phyloP scores from a whole-genome alignment of 2,113 vertebrate species.

The Poeciliopsis turrubarensis region DNA sequence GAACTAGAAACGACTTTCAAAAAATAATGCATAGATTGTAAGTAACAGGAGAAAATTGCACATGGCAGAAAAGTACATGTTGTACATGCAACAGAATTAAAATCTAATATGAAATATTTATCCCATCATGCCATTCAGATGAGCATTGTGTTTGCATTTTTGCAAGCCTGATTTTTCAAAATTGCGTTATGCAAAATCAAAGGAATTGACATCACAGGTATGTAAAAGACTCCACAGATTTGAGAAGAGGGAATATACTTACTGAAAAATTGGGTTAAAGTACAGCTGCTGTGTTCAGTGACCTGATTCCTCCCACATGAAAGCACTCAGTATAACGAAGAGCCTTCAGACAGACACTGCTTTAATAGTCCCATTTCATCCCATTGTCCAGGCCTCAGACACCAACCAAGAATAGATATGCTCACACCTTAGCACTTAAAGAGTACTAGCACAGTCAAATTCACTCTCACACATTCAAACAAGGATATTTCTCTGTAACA shows the following conservation, averaged over 20 bases:
- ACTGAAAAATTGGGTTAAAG: slow-evolving; percentile 49
- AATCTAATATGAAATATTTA: background rate
- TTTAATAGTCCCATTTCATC: slow-evolving; percentile 26
- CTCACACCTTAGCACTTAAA: slow-evolving; percentile 2
- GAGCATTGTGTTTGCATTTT: background rate
- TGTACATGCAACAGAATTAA: background rate
- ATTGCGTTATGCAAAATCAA: background rate
- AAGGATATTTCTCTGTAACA: background rate
- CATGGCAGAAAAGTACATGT: background rate
- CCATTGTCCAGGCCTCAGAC: slow-evolving; percentile 12
- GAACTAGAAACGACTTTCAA: background rate
- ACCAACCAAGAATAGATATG: slow-evolving; percentile 1
- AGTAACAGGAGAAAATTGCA: background rate
- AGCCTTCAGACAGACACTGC: slow-evolving; percentile 35
- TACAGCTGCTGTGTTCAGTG: slow-evolving; percentile 51
- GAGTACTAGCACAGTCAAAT: background rate
- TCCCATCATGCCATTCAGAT: background rate
- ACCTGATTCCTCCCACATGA: slow-evolving; percentile 57
- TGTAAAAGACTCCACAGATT: slow-evolving; percentile 6
- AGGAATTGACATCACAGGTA: background rate
- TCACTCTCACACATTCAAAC: background rate
- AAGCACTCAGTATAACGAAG: slow-evolving; percentile 40
- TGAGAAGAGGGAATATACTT: slow-evolving; percentile 1
- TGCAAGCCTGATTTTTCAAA: no score
- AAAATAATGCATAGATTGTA: background rate